Evolutionary conservation across 2,888 invertebrate genomes (phyloP), one percentile per base, ranked within the genome.

Genomic region (Cantharis lateralis): DNA sequence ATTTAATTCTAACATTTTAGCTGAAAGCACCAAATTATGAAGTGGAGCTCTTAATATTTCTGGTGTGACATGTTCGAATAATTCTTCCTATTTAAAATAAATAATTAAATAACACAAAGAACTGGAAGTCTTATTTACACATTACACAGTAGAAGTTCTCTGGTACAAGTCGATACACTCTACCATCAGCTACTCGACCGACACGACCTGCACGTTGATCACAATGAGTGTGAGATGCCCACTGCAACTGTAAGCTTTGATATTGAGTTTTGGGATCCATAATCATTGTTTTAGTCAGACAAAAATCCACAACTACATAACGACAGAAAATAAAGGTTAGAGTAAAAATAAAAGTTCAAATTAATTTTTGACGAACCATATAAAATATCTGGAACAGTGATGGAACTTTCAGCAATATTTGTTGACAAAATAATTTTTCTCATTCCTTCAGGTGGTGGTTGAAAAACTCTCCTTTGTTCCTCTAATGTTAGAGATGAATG

Each of bases 341-440:
- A 48, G n/a, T 48, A 48, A 48, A 48, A 48, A 13, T 32, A 32
- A 48, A 32, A 4, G 7, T 13, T 5, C 13, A 3, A 13, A 32
- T 62, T 13, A 66, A 62, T 20, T 15, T 24, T 69, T 48, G 18
- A 79, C 82, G 84, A 85, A 94, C 94, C 94, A 88, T 95, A 97
- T 88, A 93, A 93, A 15, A 96, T 93, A 87, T 97, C 96, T 0
- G 95, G 93, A 9, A 97, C 96, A 0, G 97, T 97, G 81, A 97
- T 94, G 70, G 96, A 96, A 87, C 96, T 96, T 88, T 97, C 97
- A 0, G 97, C 96, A 81, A 97, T 96, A 87, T 97, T 97, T 9
- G 97, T 97, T 0, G 97, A 93, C 62, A 97, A 88, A 83, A 97
- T 96, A 69, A 97, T 91, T 88, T 98, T 97, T 77, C 98, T 91